Evolutionary conservation across 2,888 invertebrate species (phyloP).

Genomic region (Gymnosoma rotundatum): DNA sequence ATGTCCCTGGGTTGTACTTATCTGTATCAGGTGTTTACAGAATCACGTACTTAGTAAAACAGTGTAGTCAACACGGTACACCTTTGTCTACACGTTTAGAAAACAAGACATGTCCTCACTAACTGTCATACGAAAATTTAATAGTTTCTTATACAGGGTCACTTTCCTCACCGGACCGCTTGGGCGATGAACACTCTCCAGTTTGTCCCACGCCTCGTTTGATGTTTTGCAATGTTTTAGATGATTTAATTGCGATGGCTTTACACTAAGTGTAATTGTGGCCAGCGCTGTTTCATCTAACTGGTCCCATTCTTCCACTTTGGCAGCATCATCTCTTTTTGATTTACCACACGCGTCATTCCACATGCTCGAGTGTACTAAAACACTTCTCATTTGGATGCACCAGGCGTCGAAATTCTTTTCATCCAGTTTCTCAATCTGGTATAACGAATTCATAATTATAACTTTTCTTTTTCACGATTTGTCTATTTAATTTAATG

Average conservation of each 20-base stretch:
- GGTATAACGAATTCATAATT: constrained; percentile 7
- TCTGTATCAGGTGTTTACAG: too few species aligned
- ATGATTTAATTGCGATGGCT: constrained; percentile 66
- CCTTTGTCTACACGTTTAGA: neutral
- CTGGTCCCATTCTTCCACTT: constrained; percentile 36
- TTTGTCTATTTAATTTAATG: neutral
- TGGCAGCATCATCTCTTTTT: constrained; percentile 1
- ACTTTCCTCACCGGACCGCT: constrained; percentile 23
- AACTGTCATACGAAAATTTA: constrained; percentile 34
- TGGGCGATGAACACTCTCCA: constrained; percentile 38
- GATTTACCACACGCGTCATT: neutral
- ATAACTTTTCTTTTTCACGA: neutral
- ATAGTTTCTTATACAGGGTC: constrained; percentile 14
- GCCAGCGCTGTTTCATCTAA: constrained; percentile 69
- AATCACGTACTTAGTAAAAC: too few species aligned
- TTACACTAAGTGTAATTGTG: constrained; percentile 66
- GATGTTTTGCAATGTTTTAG: constrained; percentile 67
- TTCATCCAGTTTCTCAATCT: constrained; percentile 37
- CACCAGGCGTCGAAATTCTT: constrained; percentile 37
- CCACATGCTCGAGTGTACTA: constrained; percentile 33
- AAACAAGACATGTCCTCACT: constrained; percentile 34
- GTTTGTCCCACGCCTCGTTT: constrained; percentile 33
- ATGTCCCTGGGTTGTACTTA: too few species aligned
- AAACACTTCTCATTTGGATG: constrained; percentile 39
- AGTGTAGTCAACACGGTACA: too few species aligned